phyloP scores from a whole-genome alignment of 2,113 vertebrate species.

The Silurus asotus region DNA sequence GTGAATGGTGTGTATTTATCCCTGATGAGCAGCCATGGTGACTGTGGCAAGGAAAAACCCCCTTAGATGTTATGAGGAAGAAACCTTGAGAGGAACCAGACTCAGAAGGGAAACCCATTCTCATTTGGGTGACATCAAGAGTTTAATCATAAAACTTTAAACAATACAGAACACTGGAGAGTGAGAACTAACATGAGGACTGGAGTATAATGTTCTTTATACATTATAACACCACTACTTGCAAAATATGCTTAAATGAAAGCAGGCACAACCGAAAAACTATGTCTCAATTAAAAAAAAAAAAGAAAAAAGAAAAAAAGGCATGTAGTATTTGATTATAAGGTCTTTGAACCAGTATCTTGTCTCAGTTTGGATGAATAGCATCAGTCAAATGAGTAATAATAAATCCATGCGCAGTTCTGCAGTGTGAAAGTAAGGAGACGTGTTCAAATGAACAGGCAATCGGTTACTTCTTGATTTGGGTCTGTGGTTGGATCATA shows the following conservation, averaged over 20 bases:
- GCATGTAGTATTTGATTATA: neutral
- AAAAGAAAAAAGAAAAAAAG: neutral
- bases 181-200: no score
- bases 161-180: no score
- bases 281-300: neutral
- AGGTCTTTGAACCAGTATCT: neutral
- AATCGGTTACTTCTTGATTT: conserved; percentile 5
- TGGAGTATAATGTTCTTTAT: no score
- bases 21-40: no score
- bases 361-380: neutral
- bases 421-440: neutral
- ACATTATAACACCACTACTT: no score
- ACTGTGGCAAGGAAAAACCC: no score
- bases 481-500: neutral
- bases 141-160: no score
- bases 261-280: neutral
- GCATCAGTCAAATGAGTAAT: neutral
- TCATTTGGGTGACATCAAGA: no score
- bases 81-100: no score
- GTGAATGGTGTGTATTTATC: no score
- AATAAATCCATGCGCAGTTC: neutral
- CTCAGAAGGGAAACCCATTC: no score
- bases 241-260: neutral
- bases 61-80: no score
- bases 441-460: neutral